Percentiles rank a stretch among this genome's conserved stretches.
Conservation (phyloP, 2,113 vertebrate species). For the Lonchura striata region DNA sequence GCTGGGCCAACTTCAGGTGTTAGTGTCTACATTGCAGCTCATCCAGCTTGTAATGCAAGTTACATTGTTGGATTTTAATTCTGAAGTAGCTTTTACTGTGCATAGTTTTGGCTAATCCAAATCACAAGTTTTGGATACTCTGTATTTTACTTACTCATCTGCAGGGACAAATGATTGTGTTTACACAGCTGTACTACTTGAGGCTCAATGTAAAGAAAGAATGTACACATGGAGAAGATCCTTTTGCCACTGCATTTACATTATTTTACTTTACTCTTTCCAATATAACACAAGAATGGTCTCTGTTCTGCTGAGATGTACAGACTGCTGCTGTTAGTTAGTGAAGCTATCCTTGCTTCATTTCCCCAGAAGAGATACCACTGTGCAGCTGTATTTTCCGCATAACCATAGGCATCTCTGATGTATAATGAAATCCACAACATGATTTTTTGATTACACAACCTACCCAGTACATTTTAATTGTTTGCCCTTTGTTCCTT, state of each 20-base stretch:
- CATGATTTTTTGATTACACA: neutral
- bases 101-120: neutral
- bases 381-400: neutral
- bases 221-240: neutral
- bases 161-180: neutral
- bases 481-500: neutral
- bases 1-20: neutral
- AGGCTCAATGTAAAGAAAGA: neutral
- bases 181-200: neutral
- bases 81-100: neutral
- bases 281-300: accelerated
- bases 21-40: neutral
- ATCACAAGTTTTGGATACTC: neutral
- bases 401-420: neutral
- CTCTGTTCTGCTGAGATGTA: neutral
- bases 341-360: neutral
- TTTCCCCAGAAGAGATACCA: neutral
- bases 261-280: neutral
- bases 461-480: neutral
- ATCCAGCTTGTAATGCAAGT: neutral
- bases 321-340: neutral
- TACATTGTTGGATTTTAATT: neutral
- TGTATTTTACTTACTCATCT: neutral
- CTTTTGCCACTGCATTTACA: neutral
- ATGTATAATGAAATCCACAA: neutral